Evolutionary conservation across 1,140 invertebrate genomes (phyloP), one percentile per base, ranked within the genome.

Genomic region (Pseudoatta argentina): DNA sequence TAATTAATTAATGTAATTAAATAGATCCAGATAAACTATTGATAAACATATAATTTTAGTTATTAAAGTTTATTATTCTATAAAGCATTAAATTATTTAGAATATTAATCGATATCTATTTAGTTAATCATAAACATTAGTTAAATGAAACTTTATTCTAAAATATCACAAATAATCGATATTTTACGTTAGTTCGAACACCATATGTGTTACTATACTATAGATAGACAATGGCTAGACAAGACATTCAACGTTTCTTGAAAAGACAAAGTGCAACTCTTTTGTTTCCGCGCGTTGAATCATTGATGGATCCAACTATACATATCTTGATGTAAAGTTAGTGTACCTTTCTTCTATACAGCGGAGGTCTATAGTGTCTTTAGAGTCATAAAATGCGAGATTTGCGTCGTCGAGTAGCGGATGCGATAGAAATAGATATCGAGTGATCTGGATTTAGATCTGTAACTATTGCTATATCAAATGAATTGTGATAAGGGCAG

Each of bases 381-480:
- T 30, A 48, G 39, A 30, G 39, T 8, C 24, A 48, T 59, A 27
- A n/a, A 61, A 12, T 73, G 73, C 75, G 67, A 87, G 85, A 89
- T 89, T 90, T 87, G 82, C 77, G 39, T 66, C 34, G 53, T 78
- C 75, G 55, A 64, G 24, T 18, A 27, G 14, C 21, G 27, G 7
- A 30, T 53, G 30, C 14, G n/a, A 61, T 85, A 21, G 67, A 90
- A 90, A 87, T 90, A 89, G 73, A 71, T 73, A 73, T 72, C 78
- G 77, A 53, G 24, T 57, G 48, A 59, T 71, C 69, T 79, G n/a
- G 24, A 89, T 89, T 86, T 89, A 89, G 83, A 86, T 88, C 55
- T 27, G 24, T 39, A 57, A 16, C 76, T 63, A 73, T 82, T 82
- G 55, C 53, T 14, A 59, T 18, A 57, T 2, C 69, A 61, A 21